phyloP scores from a whole-genome alignment of 2,888 invertebrate genomes.

The Tortricodes alternella region DNA sequence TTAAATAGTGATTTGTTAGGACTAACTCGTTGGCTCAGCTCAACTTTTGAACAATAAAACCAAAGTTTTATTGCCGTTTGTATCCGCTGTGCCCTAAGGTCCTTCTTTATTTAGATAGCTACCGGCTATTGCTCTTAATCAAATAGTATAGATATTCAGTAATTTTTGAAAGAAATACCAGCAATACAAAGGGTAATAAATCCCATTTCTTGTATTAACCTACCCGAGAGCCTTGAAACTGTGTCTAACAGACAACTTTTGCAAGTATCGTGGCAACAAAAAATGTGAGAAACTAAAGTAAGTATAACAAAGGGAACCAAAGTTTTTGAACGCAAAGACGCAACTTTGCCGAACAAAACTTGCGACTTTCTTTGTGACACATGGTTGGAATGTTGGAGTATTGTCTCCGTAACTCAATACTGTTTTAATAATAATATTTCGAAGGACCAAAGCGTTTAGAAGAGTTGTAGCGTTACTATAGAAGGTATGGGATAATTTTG shows the following conservation, averaged over 20 bases:
- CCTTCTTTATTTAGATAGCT: no score
- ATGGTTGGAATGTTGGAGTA: slow-evolving; percentile 24
- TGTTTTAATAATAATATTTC: slow-evolving; percentile 18
- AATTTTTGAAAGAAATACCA: background rate
- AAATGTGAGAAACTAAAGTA: slow-evolving; percentile 27
- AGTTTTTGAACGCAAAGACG: slow-evolving; percentile 29
- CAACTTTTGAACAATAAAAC: no score
- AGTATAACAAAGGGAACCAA: slow-evolving; percentile 22
- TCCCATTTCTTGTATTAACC: slow-evolving; percentile 21
- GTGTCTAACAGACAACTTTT: slow-evolving; percentile 13
- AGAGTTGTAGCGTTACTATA: no score
- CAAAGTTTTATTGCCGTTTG: no score
- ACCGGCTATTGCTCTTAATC: no score
- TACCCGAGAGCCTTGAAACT: slow-evolving; percentile 19
- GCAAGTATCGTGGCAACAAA: slow-evolving; percentile 20
- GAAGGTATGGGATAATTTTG: no score
- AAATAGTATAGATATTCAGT: no score
- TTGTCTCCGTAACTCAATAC: slow-evolving; percentile 25
- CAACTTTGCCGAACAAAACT: slow-evolving; percentile 27
- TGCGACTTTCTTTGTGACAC: slow-evolving; percentile 27
- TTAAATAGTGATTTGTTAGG: no score
- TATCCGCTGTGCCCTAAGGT: no score
- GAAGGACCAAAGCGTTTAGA: no score
- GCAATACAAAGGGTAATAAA: background rate
- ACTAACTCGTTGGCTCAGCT: no score